These are phyloP conservation scores for Ferrisia virgata DNA, from an alignment of 2,888 invertebrate genomes.

Conservation along the genomic window DNA sequence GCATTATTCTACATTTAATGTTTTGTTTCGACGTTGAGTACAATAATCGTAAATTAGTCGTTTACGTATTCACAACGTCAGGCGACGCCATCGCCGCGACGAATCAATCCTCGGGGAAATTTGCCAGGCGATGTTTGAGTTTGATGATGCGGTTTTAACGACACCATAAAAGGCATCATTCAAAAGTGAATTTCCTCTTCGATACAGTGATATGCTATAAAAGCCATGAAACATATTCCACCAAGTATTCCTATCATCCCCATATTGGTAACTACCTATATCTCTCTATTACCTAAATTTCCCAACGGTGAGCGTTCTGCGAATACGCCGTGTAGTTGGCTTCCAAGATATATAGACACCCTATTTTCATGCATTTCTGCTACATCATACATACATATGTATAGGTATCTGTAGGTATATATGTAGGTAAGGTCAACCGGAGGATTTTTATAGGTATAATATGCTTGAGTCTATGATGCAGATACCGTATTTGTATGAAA, in stretches of 20 bases:
- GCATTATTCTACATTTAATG: no score
- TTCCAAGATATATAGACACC: background rate
- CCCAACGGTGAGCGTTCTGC: background rate
- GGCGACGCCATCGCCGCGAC: background rate
- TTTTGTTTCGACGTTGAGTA: background rate
- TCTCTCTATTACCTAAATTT: background rate
- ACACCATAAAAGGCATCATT: conserved; percentile 1
- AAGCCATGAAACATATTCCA: background rate
- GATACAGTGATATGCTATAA: background rate
- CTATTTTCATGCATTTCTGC: background rate
- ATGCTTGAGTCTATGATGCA: no score
- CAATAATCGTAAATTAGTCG: conserved; percentile 1
- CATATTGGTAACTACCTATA: background rate
- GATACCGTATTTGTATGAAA: no score
- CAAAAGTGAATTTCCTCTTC: background rate
- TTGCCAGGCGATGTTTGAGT: background rate
- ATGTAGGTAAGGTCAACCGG: no score
- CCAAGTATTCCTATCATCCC: background rate
- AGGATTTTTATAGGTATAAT: no score
- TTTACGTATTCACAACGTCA: background rate
- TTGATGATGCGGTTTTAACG: background rate
- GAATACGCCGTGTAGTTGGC: background rate
- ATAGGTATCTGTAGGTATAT: background rate
- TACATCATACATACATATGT: no score
- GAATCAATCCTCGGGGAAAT: background rate